These are phyloP conservation scores for Rhinella marina DNA, from an alignment of 2,797 vertebrate species.

Conservation along the genomic window DNA sequence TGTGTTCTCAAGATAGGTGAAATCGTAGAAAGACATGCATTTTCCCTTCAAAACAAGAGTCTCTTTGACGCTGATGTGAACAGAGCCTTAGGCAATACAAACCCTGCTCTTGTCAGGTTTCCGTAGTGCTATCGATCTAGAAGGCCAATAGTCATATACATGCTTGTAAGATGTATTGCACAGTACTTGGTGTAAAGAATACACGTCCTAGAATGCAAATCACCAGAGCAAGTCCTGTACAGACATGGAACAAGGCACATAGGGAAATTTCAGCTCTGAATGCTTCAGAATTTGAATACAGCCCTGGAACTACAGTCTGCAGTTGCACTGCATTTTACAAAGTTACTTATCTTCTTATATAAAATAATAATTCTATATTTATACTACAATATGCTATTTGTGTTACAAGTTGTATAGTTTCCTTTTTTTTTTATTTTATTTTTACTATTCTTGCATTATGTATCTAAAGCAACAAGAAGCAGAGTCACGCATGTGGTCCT, in stretches of 20 bases:
- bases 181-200: background rate
- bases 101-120: background rate
- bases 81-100: no score
- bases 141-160: background rate
- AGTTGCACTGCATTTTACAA: background rate
- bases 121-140: background rate
- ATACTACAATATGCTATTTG: background rate
- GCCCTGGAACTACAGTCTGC: background rate
- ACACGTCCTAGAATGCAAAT: background rate
- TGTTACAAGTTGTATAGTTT: no score
- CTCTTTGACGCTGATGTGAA: no score
- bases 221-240: background rate
- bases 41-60: no score
- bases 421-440: background rate
- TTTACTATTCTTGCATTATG: slow-evolving; percentile 25
- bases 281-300: background rate
- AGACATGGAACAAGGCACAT: background rate
- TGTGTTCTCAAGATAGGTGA: no score
- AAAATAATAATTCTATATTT: background rate
- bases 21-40: no score
- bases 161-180: background rate
- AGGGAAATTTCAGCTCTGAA: background rate
- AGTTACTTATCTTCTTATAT: background rate
- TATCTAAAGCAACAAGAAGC: slow-evolving; percentile 72
- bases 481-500: slow-evolving; percentile 93